Base-by-base conservation (phyloP, 2,797 vertebrate genomes). In the Amblyopsis hoosieri region DNA sequence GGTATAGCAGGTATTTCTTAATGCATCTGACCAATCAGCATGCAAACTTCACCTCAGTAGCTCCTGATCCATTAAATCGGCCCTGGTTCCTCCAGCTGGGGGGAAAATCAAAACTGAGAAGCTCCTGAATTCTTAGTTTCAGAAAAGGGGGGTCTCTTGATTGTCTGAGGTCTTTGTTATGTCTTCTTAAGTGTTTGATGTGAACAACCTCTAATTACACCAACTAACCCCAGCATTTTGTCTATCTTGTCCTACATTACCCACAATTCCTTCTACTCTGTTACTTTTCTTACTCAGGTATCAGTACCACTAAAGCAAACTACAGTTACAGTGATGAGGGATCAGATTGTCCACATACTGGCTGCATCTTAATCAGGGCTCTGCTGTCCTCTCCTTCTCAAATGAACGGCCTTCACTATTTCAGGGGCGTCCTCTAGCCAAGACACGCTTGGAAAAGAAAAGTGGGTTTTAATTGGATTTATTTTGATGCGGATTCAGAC, bases 231-330 rank as follows among this genome's bases (percentile, higher is more conserved):
- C 17, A 50, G 49, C 54, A 48, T 23, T 76, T 79, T 78, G 72
- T 90, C 85, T 84, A 65, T 58, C 17, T 46, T 29, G n/a, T 37
- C 42, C 78, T 54, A 45, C 73, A 68, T 71, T 70, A 73, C 72
- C 74, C 78, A 75, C 73, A 23, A 78, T 76, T 79, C 73, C 71
- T 72, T 61, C 70, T 68, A 70, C 74, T 79, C 66, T 67, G n/a
- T 76, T 70, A 72, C 87, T 87, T 84, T 84, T 81, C 17, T 83
- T 86, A 84, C 88, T 90, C 88, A 90, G 88, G 90, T 81, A 88
- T 56, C 67, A 80, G 81, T 85, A 85, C 85, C 83, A 85, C 81
- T 74, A 67, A 56, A 73, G 62, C 80, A 64, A 68, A 71, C 61
- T 17, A 8, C 0, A 59, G 81, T 74, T 59, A 47, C 42, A 3